phyloP scores from a whole-genome alignment of 2,888 invertebrate genomes.

The Tortricodes alternella region DNA sequence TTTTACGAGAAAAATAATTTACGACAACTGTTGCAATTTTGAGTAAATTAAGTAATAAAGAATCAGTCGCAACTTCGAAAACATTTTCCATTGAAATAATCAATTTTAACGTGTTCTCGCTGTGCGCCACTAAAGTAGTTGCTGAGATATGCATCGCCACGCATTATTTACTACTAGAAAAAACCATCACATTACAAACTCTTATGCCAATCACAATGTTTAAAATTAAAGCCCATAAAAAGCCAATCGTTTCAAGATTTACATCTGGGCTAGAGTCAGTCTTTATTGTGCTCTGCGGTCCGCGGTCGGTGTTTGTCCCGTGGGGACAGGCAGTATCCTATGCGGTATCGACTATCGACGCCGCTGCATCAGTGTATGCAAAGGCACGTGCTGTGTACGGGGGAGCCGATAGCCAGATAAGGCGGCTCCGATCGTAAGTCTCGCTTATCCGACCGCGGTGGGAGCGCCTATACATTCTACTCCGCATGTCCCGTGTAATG shows the following conservation, averaged over 20 bases:
- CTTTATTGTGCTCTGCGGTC: constrained; percentile 61
- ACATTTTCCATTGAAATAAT: too few species aligned
- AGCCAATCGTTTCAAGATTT: constrained; percentile 60
- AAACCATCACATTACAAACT: too few species aligned
- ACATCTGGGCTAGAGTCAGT: constrained; percentile 57
- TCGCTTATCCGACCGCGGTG: constrained; percentile 60
- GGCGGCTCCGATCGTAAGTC: constrained; percentile 64
- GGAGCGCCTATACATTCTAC: constrained; percentile 61
- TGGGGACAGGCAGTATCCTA: constrained; percentile 58
- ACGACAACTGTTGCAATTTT: too few species aligned
- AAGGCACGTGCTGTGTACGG: constrained; percentile 67
- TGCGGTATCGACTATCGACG: constrained; percentile 59
- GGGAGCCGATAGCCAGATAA: constrained; percentile 65
- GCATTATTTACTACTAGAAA: too few species aligned
- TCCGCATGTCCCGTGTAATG: constrained; percentile 64
- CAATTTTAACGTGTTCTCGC: too few species aligned
- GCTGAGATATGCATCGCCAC: too few species aligned
- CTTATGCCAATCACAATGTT: not conserved
- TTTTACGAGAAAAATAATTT: too few species aligned
- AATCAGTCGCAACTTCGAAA: too few species aligned
- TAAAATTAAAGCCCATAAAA: constrained; percentile 57
- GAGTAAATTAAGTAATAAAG: too few species aligned
- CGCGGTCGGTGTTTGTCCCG: constrained; percentile 44
- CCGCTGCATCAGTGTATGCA: constrained; percentile 59
- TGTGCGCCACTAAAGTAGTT: too few species aligned